Evolutionary conservation across 2,113 vertebrate species (phyloP).

Genomic region (Scomber colias): DNA sequence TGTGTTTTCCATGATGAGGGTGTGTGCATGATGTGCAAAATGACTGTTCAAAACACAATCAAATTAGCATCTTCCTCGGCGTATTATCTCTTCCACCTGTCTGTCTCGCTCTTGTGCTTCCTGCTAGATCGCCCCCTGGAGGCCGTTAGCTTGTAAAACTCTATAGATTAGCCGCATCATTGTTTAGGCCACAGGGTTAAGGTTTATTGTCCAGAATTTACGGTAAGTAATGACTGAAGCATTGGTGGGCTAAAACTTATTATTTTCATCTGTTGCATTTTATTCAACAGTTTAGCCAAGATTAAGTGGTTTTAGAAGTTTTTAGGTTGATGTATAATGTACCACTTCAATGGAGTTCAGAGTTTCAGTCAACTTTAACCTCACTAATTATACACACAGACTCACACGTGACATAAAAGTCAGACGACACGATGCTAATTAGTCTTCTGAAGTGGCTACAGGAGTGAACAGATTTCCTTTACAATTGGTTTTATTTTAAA

Average conservation of each 20-base stretch:
- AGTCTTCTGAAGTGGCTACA: conserved; percentile 8
- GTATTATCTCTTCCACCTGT: no score
- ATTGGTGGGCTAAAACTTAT: background rate
- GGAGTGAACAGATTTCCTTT: conserved; percentile 16
- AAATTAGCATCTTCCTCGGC: no score
- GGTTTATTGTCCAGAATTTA: no score
- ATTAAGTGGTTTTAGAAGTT: no score
- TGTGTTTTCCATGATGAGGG: no score
- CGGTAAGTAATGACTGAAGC: background rate
- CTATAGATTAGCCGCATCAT: no score
- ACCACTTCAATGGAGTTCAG: background rate
- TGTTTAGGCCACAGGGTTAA: no score
- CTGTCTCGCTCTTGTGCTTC: no score
- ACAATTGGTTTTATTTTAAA: conserved; percentile 44
- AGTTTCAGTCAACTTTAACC: background rate
- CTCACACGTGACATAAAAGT: background rate
- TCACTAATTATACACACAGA: background rate
- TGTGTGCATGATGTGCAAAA: no score
- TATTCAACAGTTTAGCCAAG: background rate
- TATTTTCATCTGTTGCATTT: background rate
- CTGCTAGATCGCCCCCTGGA: no score
- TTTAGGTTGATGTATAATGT: background rate
- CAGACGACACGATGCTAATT: background rate
- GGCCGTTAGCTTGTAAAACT: no score
- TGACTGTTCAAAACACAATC: no score